Percentiles rank a stretch among this genome's conserved stretches.
Evolutionary conservation across 2,797 vertebrate species (phyloP).

Genomic region (Enteromius viviparus): DNA sequence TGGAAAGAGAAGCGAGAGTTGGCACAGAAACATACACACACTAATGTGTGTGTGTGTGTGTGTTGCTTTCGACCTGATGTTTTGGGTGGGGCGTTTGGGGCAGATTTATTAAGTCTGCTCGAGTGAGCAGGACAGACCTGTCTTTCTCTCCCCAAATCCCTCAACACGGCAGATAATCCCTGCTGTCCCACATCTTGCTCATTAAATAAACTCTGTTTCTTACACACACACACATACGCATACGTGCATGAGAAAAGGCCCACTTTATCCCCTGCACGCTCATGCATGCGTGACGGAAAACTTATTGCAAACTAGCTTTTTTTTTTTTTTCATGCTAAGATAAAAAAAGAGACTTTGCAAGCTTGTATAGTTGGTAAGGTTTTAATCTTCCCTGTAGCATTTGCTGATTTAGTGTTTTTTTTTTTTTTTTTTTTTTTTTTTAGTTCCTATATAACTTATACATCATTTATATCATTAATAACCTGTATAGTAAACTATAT

Average conservation of each 20-base stretch:
- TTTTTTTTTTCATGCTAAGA: background rate
- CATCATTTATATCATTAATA: background rate
- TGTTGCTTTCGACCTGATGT: constrained; percentile 75
- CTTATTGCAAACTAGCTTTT: background rate
- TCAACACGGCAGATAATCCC: constrained; percentile 76
- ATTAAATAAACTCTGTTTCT: constrained; percentile 77
- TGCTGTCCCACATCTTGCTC: constrained; percentile 78
- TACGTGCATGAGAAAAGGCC: background rate
- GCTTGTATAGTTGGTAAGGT: background rate
- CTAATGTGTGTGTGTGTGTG: constrained; percentile 3
- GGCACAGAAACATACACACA: constrained; percentile 33
- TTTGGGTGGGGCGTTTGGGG: constrained; percentile 74
- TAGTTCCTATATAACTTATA: background rate
- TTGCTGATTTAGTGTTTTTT: background rate
- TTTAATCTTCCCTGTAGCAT: background rate
- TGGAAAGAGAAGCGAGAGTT: constrained; percentile 34
- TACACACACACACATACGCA: constrained; percentile 43
- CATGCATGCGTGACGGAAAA: background rate
- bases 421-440: background rate
- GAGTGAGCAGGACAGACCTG: constrained; percentile 80
- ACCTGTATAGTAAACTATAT: background rate
- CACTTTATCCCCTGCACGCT: background rate
- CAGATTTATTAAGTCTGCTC: constrained; percentile 79
- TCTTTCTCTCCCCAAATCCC: constrained; percentile 77
- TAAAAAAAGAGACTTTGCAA: background rate